A percentile compares a stretch with the other conserved stretches of the same genome.
phyloP scores from a whole-genome alignment of 2,113 vertebrate genomes.

The Sisor rabdophorus region DNA sequence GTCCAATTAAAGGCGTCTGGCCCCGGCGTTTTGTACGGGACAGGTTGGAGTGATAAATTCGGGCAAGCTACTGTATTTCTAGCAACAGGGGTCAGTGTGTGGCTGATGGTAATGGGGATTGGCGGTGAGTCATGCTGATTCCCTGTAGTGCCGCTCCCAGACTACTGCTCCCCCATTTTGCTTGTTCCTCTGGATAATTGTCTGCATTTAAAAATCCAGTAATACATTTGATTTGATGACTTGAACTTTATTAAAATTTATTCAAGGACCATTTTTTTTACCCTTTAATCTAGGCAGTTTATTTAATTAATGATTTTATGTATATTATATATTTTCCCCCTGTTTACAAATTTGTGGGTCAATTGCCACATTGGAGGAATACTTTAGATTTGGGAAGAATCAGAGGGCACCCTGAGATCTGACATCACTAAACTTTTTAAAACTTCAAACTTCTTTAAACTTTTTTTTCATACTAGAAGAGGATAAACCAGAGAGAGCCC shows the following conservation, averaged over 20 bases:
- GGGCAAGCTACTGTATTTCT: slow-evolving; percentile 38
- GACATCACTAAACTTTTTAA: no score
- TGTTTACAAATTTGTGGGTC: no score
- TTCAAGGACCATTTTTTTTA: no score
- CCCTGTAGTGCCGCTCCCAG: not conserved
- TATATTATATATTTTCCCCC: no score
- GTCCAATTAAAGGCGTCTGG: slow-evolving; percentile 65
- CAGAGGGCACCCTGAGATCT: no score
- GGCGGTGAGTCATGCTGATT: not conserved
- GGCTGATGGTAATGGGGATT: slow-evolving; percentile 21
- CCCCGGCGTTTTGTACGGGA: slow-evolving; percentile 58
- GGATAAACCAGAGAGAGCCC: no score
- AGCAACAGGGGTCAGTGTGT: slow-evolving; percentile 35
- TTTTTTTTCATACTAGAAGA: no score
- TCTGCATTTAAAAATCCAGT: slow-evolving; percentile 3
- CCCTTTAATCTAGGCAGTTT: not conserved
- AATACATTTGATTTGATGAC: not conserved
- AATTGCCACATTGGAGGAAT: no score
- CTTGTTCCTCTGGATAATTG: not conserved
- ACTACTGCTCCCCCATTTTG: not conserved
- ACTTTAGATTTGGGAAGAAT: no score
- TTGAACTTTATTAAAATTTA: no score
- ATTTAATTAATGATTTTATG: not conserved
- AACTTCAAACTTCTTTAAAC: no score
- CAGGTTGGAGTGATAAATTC: slow-evolving; percentile 50